Evolutionary conservation across 1,140 invertebrate genomes (phyloP), one percentile per base, ranked within the genome.

Genomic region (Diabrotica undecimpunctata): DNA sequence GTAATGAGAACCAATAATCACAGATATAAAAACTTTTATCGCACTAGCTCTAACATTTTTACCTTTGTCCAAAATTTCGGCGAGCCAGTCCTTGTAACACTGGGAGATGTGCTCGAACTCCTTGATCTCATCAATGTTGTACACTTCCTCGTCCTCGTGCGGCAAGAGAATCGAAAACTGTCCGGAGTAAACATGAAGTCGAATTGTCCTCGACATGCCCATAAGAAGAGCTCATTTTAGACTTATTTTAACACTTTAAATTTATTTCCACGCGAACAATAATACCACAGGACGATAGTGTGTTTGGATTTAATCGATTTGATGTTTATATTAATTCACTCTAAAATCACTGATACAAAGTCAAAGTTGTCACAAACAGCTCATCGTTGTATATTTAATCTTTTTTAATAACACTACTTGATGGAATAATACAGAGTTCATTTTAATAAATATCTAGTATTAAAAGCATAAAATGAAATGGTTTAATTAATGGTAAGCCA

Each of bases 51-150:
- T 25, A 25, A 25, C 25, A 25, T 25, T 25, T 56, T 62, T 69
- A 91, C 90, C 90, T 91, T 86, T 83, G 72, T 87, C 83, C 13
- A 91, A 81, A 69, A 86, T 81, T 76, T 90, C 86, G 63, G 85
- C 85, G 65, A 91, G 83, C 78, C 87, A 86, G 71, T 86, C 83
- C 77, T 89, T 90, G 83, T 89, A 88, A 36, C 83, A 84, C 57
- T 87, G 87, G 68, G 89, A 87, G 72, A 90, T 85, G 51, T 87
- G 81, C 69, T 91, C 90, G 79, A 93, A 94, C 78, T 93, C 91
- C 81, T 91, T 91, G 79, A 93, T 94, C 73, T 91, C 86, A 77
- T 91, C 89, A 73, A 89, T 82, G 36, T 87, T 85, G 79, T 92
- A 91, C 70, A 89, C 85, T 69, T 86, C 85, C 76, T 84, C 83